Percentiles rank a stretch among this genome's conserved stretches.
phyloP scores from a whole-genome alignment of 2,888 invertebrate species.

The Caenorhabditis drosophilae region DNA sequence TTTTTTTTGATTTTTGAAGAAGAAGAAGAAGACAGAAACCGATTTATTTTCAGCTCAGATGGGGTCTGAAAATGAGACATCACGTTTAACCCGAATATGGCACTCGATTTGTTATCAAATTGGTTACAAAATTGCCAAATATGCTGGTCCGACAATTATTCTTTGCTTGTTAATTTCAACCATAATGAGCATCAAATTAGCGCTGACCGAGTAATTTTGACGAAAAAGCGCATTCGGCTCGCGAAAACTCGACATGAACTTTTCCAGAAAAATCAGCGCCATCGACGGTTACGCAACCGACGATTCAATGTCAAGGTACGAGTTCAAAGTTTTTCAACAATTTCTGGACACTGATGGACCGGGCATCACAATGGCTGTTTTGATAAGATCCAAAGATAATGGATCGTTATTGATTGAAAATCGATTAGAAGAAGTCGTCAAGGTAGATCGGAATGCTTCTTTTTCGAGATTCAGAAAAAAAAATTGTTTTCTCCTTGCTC shows the following conservation, averaged over 20 bases:
- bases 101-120: slow-evolving; percentile 24
- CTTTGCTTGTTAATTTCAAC: slow-evolving; percentile 44
- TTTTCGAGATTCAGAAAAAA: too few relatives aligned
- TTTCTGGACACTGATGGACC: slow-evolving; percentile 53
- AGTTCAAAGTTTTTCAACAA: slow-evolving; percentile 38
- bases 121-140: slow-evolving; percentile 38
- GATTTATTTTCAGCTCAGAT: slow-evolving; percentile 6
- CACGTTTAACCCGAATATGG: slow-evolving; percentile 31
- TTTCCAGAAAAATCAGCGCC: slow-evolving; percentile 36
- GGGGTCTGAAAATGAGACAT: slow-evolving; percentile 29
- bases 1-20: too few relatives aligned
- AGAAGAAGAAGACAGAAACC: too few relatives aligned
- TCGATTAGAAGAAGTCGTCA: slow-evolving; percentile 23
- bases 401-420: slow-evolving; percentile 23
- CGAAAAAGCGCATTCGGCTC: too few relatives aligned
- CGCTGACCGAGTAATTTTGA: slow-evolving; percentile 35
- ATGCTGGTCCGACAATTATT: slow-evolving; percentile 34
- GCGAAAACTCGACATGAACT: neutral
- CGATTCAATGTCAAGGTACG: slow-evolving; percentile 32
- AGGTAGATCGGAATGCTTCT: too few relatives aligned
- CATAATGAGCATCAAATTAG: slow-evolving; percentile 34
- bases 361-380: slow-evolving; percentile 45
- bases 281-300: slow-evolving; percentile 41
- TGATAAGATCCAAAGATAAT: slow-evolving; percentile 44
- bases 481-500: too few relatives aligned